Evolutionary conservation across 2,113 vertebrate species (phyloP), one percentile per base, ranked within the genome.

Genomic region (Entelurus aequoreus): DNA sequence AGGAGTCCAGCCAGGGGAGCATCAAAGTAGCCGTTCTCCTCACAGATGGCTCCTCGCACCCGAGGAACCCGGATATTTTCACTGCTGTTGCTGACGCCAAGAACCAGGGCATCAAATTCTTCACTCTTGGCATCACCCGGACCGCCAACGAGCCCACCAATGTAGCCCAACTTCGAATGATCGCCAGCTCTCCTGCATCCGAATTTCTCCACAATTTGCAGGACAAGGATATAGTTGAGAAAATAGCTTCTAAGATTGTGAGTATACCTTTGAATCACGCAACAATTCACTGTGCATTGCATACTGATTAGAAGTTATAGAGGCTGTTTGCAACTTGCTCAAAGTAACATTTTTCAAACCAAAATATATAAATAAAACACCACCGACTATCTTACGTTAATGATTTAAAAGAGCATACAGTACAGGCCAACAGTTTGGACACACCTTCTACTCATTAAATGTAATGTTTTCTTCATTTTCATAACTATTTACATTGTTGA

Each of bases 61-160:
- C 94, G 8, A 92, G 93, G 79, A 97, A 95, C 67, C 94, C 94
- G 9, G 94, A 95, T 64, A 93, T 96, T 86, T 94, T 93, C 84
- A 90, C 93, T n/a, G 93, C 94, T 57, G 88, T 88, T 28, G 91
- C 92, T 47, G 90, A 95, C 44, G 93, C 93, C 74, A 97, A 95
- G 83, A 90, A 94, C 80, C 93, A 94, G 78, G 94, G 91, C 10
- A 88, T 97, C 64, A 86, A 86, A 28, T 92, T 96, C 81, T 94
- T 97, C 83, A 88, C 78, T 6, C 68, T 97, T 78, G 94, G 94
- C 72, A 94, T 97, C 81, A 94, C 93, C 13, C 82, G 84, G 47
- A 75, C 82, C 15, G 93, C 94, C 79, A 92, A 93, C 5, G 93
- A 95, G 46, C 88, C 89, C 0, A 69, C 83, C 64, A 95, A 93